Evolutionary conservation across 2,888 invertebrate species (phyloP).

Genomic region (Lordiphosa andalusiaca): DNA sequence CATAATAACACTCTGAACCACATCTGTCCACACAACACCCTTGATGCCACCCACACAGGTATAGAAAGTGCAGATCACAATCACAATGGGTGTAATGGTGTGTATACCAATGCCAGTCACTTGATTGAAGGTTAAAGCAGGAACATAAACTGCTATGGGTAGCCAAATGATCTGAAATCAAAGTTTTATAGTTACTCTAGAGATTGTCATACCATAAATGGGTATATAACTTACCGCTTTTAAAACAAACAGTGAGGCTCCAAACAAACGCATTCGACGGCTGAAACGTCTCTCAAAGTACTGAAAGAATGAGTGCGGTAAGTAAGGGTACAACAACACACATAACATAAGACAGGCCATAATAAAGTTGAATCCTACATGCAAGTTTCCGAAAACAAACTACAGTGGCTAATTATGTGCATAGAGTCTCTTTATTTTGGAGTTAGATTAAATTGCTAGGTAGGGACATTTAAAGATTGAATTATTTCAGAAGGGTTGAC

Average conservation of each 20-base stretch:
- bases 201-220: slow-evolving; percentile 53
- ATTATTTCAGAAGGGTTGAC: slow-evolving; percentile 7
- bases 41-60: slow-evolving; percentile 91
- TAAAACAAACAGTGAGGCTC: slow-evolving; percentile 85
- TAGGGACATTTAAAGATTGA: slow-evolving; percentile 1
- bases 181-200: neutral
- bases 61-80: slow-evolving; percentile 90
- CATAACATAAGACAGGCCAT: neutral
- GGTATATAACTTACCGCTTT: slow-evolving; percentile 83
- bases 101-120: slow-evolving; percentile 87
- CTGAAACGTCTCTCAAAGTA: slow-evolving; percentile 88
- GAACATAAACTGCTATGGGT: slow-evolving; percentile 84
- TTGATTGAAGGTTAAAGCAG: slow-evolving; percentile 89
- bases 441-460: slow-evolving; percentile 15
- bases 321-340: neutral
- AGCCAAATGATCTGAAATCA: slow-evolving; percentile 71
- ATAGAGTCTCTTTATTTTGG: neutral
- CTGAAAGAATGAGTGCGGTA: slow-evolving; percentile 78
- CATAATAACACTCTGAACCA: slow-evolving; percentile 88
- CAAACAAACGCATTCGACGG: slow-evolving; percentile 85
- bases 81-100: slow-evolving; percentile 89
- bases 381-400: slow-evolving; percentile 26
- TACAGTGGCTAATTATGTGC: slow-evolving; percentile 1
- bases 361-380: neutral
- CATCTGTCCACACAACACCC: slow-evolving; percentile 91